Percentiles rank a stretch among this genome's conserved stretches.
Conservation (phyloP, 2,888 invertebrate species). For the Matsumyia berberina region DNA sequence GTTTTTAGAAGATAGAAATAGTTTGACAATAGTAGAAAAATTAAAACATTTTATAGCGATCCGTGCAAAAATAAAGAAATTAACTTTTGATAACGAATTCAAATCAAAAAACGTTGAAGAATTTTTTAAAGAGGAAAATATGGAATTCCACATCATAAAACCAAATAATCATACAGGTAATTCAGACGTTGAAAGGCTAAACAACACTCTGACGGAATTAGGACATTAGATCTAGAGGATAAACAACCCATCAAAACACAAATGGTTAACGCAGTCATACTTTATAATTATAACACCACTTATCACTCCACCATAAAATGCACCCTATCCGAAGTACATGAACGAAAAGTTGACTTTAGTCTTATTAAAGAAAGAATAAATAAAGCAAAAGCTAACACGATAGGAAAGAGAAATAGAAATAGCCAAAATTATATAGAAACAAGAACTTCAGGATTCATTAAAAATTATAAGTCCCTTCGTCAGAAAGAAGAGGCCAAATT, state of each 20-base stretch:
- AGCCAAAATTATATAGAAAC: constrained; percentile 7
- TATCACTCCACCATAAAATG: constrained; percentile 15
- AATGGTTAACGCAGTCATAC: constrained; percentile 13
- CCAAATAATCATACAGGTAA: constrained; percentile 27
- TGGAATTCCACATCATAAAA: constrained; percentile 16
- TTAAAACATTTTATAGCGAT: background rate
- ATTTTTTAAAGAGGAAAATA: constrained; percentile 5
- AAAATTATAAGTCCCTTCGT: constrained; percentile 18
- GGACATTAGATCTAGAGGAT: constrained; percentile 7
- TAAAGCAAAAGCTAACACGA: constrained; percentile 11
- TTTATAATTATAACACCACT: background rate
- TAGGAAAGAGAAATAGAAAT: background rate
- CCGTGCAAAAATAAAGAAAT: background rate
- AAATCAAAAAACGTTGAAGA: background rate
- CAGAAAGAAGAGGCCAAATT: constrained; percentile 17
- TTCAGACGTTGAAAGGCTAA: constrained; percentile 17
- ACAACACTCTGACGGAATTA: constrained; percentile 1
- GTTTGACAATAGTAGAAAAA: constrained; percentile 7
- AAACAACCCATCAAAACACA: constrained; percentile 9
- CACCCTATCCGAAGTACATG: background rate
- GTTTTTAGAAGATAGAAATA: constrained; percentile 35
- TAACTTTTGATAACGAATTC: no score
- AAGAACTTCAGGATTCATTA: constrained; percentile 7
- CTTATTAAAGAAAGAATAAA: constrained; percentile 6
- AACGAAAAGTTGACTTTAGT: constrained; percentile 13